Base-by-base conservation (phyloP, 2,888 invertebrate species). In the Suillia variegata region DNA sequence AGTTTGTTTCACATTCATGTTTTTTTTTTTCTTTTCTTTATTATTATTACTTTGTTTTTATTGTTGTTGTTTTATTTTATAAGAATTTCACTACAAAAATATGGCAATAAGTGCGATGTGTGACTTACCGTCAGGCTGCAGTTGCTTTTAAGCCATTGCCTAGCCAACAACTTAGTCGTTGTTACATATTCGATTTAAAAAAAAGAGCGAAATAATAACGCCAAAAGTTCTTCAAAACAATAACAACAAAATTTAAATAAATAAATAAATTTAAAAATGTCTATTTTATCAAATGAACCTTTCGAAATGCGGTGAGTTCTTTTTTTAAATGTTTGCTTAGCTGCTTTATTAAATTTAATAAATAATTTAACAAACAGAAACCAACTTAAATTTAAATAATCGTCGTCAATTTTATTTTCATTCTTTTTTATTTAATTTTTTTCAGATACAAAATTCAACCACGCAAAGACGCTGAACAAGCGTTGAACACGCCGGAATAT, bases 391-490 rank as follows among this genome's bases (percentile, higher is more conserved):
- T n/a, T n/a, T n/a, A n/a, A n/a, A n/a, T n/a, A n/a, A n/a, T n/a
- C n/a, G n/a, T n/a, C n/a, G n/a, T n/a, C n/a, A n/a, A n/a, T 31
- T 31, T 31, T 31, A 8, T 6, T 31, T 31, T 31, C 12, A n/a
- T n/a, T 6, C n/a, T 38, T 38, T 38, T 38, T 38, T 38, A 38
- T 31, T 31, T 31, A 12, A 10, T 64, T 62, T 33, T 20, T 24
- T 76, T 12, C 60, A 81, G 80, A 67, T 77, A 79, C 62, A 78
- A 76, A 69, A 80, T 81, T 48, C 75, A 76, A 58, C 78, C 79
- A 48, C 76, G 73, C 55, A 80, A 79, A 70, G 89, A 92, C 83
- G 82, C 84, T 31, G 92, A 92, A 80, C 82, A 85, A 49, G 84
- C 80, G 59, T 67, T 77, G 63, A 79, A 81, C 64, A 74, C 79